phyloP scores from a whole-genome alignment of 2,797 vertebrate species.

The Mycteria americana region DNA sequence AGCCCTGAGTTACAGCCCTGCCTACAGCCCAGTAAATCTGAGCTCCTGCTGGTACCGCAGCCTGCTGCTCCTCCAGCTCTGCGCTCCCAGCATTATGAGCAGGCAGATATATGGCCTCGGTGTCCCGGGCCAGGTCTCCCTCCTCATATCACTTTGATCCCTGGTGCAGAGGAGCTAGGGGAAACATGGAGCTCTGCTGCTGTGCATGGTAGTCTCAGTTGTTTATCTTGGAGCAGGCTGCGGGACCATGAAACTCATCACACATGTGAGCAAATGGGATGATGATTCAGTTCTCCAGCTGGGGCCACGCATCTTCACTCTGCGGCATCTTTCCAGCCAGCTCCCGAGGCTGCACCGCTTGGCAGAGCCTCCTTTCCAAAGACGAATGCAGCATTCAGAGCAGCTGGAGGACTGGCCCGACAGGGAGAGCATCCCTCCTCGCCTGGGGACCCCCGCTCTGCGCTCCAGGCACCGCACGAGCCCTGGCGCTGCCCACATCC shows the following conservation, averaged over 20 bases:
- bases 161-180: background rate
- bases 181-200: background rate
- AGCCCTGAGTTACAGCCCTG: background rate
- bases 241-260: background rate
- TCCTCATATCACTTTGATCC: background rate
- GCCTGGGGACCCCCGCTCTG: background rate
- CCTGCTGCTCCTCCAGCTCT: background rate
- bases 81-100: background rate
- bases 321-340: background rate
- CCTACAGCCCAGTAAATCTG: background rate
- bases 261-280: rapidly evolving
- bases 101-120: background rate
- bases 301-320: background rate
- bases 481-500: background rate
- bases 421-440: background rate
- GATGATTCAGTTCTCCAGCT: background rate
- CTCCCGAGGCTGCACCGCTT: background rate
- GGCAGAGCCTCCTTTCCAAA: background rate
- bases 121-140: background rate
- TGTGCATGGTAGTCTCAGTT: background rate
- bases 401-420: background rate
- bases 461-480: rapidly evolving
- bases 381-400: background rate
- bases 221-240: background rate
- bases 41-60: background rate